These are phyloP conservation scores for Chirona hameri DNA, from an alignment of 2,888 invertebrate species.

Conservation along the genomic window DNA sequence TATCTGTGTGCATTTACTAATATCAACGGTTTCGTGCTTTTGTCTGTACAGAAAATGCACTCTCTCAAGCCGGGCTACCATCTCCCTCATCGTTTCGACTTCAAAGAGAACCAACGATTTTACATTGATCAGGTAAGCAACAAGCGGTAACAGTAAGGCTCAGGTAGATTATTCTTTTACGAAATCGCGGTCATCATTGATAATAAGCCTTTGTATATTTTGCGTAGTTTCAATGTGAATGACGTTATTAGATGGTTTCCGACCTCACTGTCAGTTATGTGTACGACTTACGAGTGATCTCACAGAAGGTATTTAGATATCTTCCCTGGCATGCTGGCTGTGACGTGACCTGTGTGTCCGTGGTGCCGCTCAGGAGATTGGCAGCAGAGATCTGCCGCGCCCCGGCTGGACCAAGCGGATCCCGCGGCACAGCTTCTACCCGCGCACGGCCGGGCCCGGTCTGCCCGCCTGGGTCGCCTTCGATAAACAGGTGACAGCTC, in stretches of 20 bases:
- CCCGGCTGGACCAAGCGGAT: slow-evolving; percentile 25
- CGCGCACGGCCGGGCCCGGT: slow-evolving; percentile 68
- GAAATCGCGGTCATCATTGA: no score
- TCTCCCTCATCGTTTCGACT: neutral
- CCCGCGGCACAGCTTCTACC: slow-evolving; percentile 53
- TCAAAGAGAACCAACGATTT: neutral
- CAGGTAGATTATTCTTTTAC: no score
- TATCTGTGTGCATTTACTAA: no score
- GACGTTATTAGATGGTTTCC: no score
- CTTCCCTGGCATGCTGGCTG: no score
- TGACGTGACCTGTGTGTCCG: no score
- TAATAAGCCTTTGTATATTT: no score
- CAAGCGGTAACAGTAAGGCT: no score
- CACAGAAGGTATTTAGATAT: no score
- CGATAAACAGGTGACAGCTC: slow-evolving; percentile 68
- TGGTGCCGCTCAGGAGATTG: neutral
- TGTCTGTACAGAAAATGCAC: neutral
- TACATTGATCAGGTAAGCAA: slow-evolving; percentile 5
- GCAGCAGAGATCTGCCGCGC: neutral
- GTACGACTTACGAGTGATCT: no score
- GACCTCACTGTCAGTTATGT: no score
- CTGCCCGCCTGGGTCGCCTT: slow-evolving; percentile 81
- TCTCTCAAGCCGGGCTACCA: neutral
- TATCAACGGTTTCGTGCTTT: neutral
- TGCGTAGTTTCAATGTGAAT: no score